These are phyloP conservation scores for Rhabdomys pumilio DNA, from an alignment of 2,797 vertebrate species.

Conservation along the genomic window DNA sequence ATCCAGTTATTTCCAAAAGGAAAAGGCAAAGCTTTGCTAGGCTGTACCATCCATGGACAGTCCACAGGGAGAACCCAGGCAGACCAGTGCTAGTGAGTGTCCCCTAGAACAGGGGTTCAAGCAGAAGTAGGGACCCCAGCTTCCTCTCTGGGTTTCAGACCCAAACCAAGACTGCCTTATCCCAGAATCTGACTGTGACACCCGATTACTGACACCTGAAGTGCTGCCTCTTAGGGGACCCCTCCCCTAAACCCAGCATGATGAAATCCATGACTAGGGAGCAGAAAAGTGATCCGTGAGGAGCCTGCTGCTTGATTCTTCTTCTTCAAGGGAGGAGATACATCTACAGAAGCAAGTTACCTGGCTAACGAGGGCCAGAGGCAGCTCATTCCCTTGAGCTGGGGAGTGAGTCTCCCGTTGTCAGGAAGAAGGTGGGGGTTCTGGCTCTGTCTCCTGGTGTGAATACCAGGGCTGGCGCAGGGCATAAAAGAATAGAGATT, in stretches of 20 bases:
- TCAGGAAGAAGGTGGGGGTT: not conserved
- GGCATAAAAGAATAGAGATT: not conserved
- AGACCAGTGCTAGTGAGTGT: not conserved
- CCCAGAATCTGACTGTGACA: not conserved
- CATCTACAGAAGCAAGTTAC: not conserved
- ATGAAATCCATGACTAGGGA: not conserved
- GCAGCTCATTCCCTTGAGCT: not conserved
- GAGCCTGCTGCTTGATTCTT: not conserved
- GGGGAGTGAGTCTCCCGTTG: not conserved
- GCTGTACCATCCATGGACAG: not conserved
- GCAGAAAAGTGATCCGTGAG: not conserved
- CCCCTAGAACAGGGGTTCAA: not conserved
- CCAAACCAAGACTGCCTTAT: not conserved
- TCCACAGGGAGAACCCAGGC: not conserved
- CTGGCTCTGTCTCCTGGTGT: not conserved
- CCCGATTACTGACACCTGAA: not conserved
- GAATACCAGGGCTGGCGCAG: not conserved
- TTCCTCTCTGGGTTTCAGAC: not conserved
- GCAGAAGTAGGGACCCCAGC: not conserved
- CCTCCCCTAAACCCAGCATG: not conserved
- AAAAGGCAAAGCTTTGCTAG: not conserved
- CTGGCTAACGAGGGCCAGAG: not conserved
- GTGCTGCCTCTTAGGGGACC: not conserved
- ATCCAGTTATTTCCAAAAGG: slow-evolving; percentile 49
- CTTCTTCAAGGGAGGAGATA: not conserved